Evolutionary conservation across 2,113 vertebrate species (phyloP), one percentile per base, ranked within the genome.

Genomic region (Eleginops maclovinus): DNA sequence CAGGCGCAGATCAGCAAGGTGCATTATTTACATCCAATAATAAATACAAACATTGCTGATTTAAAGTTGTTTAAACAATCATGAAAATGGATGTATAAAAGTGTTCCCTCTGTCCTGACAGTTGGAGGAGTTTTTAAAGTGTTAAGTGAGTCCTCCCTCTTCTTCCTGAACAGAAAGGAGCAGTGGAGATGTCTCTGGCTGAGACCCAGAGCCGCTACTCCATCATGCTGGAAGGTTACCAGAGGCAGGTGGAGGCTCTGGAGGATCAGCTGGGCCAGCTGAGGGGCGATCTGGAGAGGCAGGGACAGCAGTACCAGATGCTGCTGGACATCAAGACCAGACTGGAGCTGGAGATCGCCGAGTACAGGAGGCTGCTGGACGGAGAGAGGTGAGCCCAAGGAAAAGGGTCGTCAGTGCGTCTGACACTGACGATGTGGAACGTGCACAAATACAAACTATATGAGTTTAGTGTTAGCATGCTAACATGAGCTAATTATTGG

Each of bases 311-410:
- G 5, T 97, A 97, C 72, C 78, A 89, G 54, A 80, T 75, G 22
- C 95, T 98, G 22, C 93, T 97, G 77, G 94, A 95, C 0, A 93
- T 95, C 87, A 97, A 97, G 73, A 94, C 91, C 63, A 83, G 91
- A 3, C 81, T 97, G 93, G 96, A 97, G 91, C 50, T 96, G 93
- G 96, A 97, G 92, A 97, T 97, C 16, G 83, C 94, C 0, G 96
- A 95, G 75, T 98, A 97, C 93, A 90, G 88, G 43, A 91, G 92
- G 68, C 94, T 97, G 65, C 75, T 94, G 90, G 94, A 94, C 0
- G 92, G 85, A 54, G 94, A 91, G 11, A 17, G 2, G 85, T 89
- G 74, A 78, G 28, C 28, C 28, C 28, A 31, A 4, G 28, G 28
- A 31, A 31, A 31, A 31, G n/a, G n/a, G 28, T 31, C 7, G 28